phyloP scores from a whole-genome alignment of 2,113 vertebrate species.

The Engraulis encrasicolus region DNA sequence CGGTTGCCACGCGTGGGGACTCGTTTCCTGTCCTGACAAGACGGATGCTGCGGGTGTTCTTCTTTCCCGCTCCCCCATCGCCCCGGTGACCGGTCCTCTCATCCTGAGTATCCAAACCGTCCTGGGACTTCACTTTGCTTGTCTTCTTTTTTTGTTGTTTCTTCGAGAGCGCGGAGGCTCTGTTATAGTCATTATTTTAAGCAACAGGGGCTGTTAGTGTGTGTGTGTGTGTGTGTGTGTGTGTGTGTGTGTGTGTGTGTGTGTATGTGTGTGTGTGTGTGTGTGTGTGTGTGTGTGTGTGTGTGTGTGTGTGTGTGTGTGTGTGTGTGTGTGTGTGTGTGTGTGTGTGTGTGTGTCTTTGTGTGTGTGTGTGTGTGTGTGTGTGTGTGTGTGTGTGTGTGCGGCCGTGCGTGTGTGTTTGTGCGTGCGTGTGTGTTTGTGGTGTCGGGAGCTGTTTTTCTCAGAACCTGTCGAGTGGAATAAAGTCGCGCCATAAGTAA shows the following conservation, averaged over 20 bases:
- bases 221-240: no score
- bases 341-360: no score
- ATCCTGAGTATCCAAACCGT: neutral
- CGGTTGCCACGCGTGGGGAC: neutral
- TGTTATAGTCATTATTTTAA: slow-evolving; percentile 15
- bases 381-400: no score
- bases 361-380: no score
- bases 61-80: neutral
- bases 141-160: neutral
- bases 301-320: no score
- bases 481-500: neutral
- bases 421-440: no score
- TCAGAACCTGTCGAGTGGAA: neutral
- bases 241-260: no score
- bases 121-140: neutral
- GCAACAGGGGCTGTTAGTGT: neutral
- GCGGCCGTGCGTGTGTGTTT: no score
- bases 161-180: neutral
- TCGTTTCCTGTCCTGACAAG: neutral
- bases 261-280: no score
- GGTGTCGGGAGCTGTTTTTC: slow-evolving; percentile 1
- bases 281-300: no score
- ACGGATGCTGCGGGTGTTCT: neutral
- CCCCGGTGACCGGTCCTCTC: no score
- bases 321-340: no score